Conservation (phyloP, 2,888 invertebrate genomes). For the Dryocosmus kuriphilus region DNA sequence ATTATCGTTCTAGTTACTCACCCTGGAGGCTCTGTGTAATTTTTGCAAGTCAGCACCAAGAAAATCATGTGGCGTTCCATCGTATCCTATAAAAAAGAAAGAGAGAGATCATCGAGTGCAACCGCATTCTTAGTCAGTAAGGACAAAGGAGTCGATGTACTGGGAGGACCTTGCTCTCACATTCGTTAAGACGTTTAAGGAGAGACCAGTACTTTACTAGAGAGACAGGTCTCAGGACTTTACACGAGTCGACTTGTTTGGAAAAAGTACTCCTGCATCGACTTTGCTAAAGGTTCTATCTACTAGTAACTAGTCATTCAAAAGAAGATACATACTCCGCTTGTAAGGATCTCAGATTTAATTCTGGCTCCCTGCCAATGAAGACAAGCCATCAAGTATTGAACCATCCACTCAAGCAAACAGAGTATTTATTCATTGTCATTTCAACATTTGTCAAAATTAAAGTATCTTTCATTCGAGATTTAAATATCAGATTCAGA, state of each 20-base stretch:
- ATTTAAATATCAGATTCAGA: no score
- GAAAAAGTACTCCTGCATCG: constrained; percentile 29
- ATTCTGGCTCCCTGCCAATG: constrained; percentile 32
- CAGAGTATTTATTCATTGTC: background rate
- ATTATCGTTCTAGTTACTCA: constrained; percentile 74
- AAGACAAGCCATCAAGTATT: constrained; percentile 8
- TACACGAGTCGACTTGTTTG: constrained; percentile 32
- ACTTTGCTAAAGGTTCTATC: constrained; percentile 20
- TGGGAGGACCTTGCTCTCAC: constrained; percentile 61
- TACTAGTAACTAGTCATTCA: background rate
- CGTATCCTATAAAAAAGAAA: constrained; percentile 70
- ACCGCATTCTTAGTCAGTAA: constrained; percentile 58
- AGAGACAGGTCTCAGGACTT: constrained; percentile 33
- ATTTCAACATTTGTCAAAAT: background rate
- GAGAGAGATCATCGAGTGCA: constrained; percentile 57
- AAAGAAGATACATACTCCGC: constrained; percentile 1
- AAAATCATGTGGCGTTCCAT: constrained; percentile 75
- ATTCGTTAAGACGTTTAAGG: constrained; percentile 70
- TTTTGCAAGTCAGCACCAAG: constrained; percentile 68
- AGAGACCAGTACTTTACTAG: constrained; percentile 64
- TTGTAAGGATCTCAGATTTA: constrained; percentile 13
- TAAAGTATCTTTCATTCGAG: background rate
- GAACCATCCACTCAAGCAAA: constrained; percentile 13
- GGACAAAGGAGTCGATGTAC: constrained; percentile 53
- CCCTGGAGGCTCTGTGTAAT: constrained; percentile 83